These are phyloP conservation scores for Diarsia brunnea DNA, from an alignment of 2,888 invertebrate genomes.

Conservation along the genomic window DNA sequence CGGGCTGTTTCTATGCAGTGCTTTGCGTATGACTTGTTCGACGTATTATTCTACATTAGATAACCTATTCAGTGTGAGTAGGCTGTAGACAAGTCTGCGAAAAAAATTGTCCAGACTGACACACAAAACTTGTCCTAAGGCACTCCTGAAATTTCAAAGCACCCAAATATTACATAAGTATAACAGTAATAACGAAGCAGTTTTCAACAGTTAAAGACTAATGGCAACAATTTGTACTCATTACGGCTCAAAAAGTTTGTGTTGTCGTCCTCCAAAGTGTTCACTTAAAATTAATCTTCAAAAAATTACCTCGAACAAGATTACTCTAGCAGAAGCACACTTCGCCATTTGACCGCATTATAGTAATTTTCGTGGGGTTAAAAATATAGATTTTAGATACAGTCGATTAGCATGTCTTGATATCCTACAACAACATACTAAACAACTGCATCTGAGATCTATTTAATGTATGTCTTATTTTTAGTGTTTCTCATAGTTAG, in stretches of 20 bases:
- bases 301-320: not conserved
- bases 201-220: not conserved
- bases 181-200: not conserved
- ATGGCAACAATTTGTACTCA: conserved; percentile 3
- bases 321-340: not conserved
- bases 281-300: not conserved
- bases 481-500: no score
- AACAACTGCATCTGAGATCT: no score
- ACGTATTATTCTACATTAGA: not conserved
- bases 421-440: no score
- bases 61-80: not conserved
- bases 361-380: not conserved
- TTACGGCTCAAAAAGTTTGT: not conserved
- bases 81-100: not conserved
- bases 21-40: not conserved
- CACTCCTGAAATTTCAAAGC: not conserved
- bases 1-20: not conserved
- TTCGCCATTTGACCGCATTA: not conserved
- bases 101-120: not conserved
- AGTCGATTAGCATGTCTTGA: not conserved
- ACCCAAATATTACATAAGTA: not conserved
- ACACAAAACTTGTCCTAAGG: not conserved
- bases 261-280: not conserved
- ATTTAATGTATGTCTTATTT: no score
- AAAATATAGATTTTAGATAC: not conserved